These are phyloP conservation scores for Mimumesa dahlbomi DNA, from an alignment of 2,888 invertebrate genomes.

Conservation along the genomic window DNA sequence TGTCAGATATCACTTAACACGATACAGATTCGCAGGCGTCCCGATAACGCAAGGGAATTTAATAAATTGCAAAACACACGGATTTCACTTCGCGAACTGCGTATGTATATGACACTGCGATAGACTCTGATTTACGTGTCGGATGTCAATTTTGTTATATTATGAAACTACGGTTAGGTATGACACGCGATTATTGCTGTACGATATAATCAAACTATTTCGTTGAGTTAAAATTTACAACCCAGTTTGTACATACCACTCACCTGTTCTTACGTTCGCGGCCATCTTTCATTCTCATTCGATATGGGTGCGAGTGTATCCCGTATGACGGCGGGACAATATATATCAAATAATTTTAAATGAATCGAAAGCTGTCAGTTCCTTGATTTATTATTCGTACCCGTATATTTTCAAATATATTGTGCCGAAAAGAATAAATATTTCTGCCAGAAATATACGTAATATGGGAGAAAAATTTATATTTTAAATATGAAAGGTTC, in stretches of 20 bases:
- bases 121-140: too few relatives aligned
- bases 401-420: not conserved
- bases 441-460: not conserved
- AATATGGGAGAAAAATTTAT: too few relatives aligned
- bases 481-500: too few relatives aligned
- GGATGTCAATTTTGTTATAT: too few relatives aligned
- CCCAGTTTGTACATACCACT: constrained; percentile 58
- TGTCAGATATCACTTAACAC: constrained; percentile 15
- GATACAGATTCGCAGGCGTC: constrained; percentile 4
- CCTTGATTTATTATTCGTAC: too few relatives aligned
- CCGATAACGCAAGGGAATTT: constrained; percentile 23
- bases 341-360: not conserved
- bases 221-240: too few relatives aligned
- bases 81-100: constrained; percentile 33
- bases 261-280: constrained; percentile 75
- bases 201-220: too few relatives aligned
- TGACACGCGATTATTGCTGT: too few relatives aligned
- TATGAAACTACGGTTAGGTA: too few relatives aligned
- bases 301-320: constrained; percentile 28
- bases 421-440: not conserved
- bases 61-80: constrained; percentile 3
- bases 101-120: too few relatives aligned
- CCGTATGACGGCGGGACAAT: constrained; percentile 15
- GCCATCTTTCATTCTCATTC: constrained; percentile 72
- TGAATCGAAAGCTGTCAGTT: too few relatives aligned